These are phyloP conservation scores for Dryas iulia DNA, from an alignment of 1,140 invertebrate species.

Conservation along the genomic window DNA sequence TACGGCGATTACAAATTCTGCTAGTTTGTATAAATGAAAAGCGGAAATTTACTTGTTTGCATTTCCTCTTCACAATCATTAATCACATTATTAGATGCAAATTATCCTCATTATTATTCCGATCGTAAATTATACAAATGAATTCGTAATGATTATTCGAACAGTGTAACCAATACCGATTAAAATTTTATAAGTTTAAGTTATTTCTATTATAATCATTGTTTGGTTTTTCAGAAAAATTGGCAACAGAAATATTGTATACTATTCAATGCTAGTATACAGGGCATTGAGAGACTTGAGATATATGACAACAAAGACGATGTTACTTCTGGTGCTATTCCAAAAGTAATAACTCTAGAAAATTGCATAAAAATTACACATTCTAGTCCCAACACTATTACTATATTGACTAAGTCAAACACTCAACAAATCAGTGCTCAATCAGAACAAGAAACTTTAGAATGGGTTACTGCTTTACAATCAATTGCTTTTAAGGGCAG, in stretches of 20 bases:
- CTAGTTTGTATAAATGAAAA: constrained; percentile 17
- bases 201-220: neutral
- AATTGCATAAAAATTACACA: constrained; percentile 92
- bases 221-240: constrained; percentile 83
- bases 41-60: constrained; percentile 15
- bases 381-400: constrained; percentile 82
- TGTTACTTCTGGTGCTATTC: constrained; percentile 82
- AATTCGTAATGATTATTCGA: neutral
- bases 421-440: constrained; percentile 86
- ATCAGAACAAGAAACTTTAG: constrained; percentile 86
- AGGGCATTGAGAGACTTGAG: constrained; percentile 90
- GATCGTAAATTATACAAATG: neutral
- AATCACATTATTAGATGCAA: constrained; percentile 5
- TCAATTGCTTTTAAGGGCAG: constrained; percentile 90
- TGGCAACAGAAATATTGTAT: constrained; percentile 90
- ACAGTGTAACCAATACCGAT: neutral
- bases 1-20: constrained; percentile 13
- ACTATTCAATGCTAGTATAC: constrained; percentile 89
- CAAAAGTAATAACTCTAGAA: constrained; percentile 90
- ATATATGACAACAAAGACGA: constrained; percentile 90
- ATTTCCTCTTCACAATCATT: constrained; percentile 14
- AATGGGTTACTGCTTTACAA: constrained; percentile 89
- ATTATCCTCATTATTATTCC: constrained; percentile 3
- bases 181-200: neutral
- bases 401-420: constrained; percentile 86